phyloP scores from a whole-genome alignment of 2,113 vertebrate species.

The Manacus vitellinus region DNA sequence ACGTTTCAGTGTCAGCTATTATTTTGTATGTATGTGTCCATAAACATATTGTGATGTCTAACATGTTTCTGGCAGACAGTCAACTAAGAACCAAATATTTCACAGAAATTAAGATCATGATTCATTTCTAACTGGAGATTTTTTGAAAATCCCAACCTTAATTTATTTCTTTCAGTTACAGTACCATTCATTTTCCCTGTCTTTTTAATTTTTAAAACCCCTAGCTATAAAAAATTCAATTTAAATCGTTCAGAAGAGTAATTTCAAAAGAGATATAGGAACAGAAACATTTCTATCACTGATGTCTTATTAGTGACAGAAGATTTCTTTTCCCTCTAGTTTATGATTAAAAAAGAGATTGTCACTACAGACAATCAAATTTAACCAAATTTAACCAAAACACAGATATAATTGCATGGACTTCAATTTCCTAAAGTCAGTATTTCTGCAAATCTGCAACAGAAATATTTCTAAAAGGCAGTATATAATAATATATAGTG shows the following conservation, averaged over 20 bases:
- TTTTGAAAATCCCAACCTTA: background rate
- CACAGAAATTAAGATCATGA: background rate
- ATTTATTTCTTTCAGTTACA: slow-evolving; percentile 55
- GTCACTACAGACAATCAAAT: slow-evolving; percentile 20
- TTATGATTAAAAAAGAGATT: slow-evolving; percentile 21
- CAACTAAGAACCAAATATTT: background rate
- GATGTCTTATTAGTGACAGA: slow-evolving; percentile 46
- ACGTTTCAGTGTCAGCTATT: background rate
- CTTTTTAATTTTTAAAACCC: slow-evolving; percentile 58
- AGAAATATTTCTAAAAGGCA: background rate
- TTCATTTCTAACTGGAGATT: background rate
- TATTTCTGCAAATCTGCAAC: background rate
- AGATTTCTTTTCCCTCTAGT: slow-evolving; percentile 51
- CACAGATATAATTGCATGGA: background rate
- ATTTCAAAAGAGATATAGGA: slow-evolving; percentile 43
- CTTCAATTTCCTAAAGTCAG: background rate
- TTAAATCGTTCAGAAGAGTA: slow-evolving; percentile 42
- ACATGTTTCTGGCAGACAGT: background rate
- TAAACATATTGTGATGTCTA: background rate
- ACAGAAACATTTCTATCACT: background rate
- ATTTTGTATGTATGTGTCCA: background rate
- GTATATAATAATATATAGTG: background rate
- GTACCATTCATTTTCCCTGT: background rate
- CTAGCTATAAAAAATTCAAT: slow-evolving; percentile 53
- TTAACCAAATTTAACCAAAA: slow-evolving; percentile 54